phyloP scores from a whole-genome alignment of 92 coral and sea anemone genomes.

The Phenganax subtilis region DNA sequence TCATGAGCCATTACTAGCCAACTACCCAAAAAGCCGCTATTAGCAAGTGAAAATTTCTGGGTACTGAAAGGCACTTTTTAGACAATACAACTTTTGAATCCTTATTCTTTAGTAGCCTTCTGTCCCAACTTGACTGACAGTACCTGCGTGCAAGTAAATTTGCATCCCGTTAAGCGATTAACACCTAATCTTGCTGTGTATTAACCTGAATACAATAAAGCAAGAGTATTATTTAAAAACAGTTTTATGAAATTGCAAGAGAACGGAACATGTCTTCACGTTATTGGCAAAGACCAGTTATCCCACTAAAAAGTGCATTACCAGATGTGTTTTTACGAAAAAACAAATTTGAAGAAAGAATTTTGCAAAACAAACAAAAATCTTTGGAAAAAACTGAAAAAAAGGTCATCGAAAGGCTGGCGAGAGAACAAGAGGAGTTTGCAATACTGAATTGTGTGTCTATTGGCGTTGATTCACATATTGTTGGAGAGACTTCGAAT shows the following conservation, averaged over 20 bases:
- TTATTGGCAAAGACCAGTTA: background rate
- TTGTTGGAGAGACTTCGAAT: background rate
- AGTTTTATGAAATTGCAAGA: background rate
- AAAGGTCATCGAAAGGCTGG: conserved; percentile 42
- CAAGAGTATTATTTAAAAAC: background rate
- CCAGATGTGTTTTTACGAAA: conserved; percentile 44
- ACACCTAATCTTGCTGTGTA: background rate
- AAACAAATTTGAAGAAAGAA: conserved; percentile 43
- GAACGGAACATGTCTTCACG: conserved; percentile 3
- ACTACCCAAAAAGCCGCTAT: too few relatives aligned
- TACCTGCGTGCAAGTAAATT: background rate
- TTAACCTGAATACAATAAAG: background rate
- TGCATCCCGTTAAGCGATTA: conserved; percentile 12
- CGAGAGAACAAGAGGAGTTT: conserved; percentile 42
- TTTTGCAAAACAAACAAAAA: conserved; percentile 42
- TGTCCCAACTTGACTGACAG: too few relatives aligned
- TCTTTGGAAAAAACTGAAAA: conserved; percentile 36
- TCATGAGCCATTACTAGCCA: too few relatives aligned
- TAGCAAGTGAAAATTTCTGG: too few relatives aligned
- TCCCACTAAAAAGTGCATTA: conserved; percentile 38
- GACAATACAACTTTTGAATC: too few relatives aligned
- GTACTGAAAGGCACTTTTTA: too few relatives aligned
- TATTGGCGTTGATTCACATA: background rate
- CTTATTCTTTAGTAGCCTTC: too few relatives aligned
- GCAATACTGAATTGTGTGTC: conserved; percentile 43